Evolutionary conservation across 2,797 vertebrate genomes (phyloP).

Genomic region (Hydrocynus forskahlii): DNA sequence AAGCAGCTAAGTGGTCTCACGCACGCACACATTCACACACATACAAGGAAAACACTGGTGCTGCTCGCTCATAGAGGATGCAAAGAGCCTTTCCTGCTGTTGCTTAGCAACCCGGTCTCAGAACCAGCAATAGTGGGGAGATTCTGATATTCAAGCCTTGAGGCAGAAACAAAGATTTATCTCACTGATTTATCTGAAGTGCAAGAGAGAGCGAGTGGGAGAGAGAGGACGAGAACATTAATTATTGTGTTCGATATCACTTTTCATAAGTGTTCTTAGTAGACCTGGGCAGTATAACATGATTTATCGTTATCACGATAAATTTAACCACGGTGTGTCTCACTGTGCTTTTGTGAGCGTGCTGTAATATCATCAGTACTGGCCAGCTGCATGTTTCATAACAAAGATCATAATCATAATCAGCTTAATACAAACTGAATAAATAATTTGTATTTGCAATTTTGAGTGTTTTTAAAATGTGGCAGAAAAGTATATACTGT

Average conservation of each 20-base stretch:
- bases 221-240: slow-evolving; percentile 17
- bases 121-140: slow-evolving; percentile 33
- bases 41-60: slow-evolving; percentile 34
- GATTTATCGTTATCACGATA: too few species aligned
- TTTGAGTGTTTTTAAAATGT: too few species aligned
- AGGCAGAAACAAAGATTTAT: slow-evolving; percentile 45
- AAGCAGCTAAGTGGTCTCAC: slow-evolving; percentile 10
- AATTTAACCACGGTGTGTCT: too few species aligned
- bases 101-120: slow-evolving; percentile 59
- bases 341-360: too few species aligned
- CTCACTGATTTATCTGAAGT: slow-evolving; percentile 35
- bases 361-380: too few species aligned
- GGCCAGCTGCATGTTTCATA: too few species aligned
- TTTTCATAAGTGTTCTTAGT: background rate
- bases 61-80: slow-evolving; percentile 49
- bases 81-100: slow-evolving; percentile 53
- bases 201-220: background rate
- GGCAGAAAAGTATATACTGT: too few species aligned
- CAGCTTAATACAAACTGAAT: too few species aligned
- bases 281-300: too few species aligned
- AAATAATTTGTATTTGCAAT: too few species aligned
- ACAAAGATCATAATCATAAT: too few species aligned
- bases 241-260: slow-evolving; percentile 7
- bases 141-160: slow-evolving; percentile 25
- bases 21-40: background rate